Evolutionary conservation across 2,888 invertebrate genomes (phyloP).

Genomic region (Crematogaster levior): DNA sequence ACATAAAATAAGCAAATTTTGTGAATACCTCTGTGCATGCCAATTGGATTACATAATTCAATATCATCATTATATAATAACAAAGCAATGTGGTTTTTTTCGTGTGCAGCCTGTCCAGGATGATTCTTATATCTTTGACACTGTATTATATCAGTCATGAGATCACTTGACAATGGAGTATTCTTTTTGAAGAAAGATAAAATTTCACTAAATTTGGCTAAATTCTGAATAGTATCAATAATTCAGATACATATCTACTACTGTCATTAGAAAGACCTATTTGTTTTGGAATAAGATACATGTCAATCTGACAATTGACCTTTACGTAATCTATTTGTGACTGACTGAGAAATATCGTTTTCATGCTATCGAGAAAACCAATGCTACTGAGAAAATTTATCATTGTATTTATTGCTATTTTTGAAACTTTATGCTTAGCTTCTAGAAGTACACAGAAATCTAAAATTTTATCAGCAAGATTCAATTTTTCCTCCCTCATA

Average conservation of each 20-base stretch:
- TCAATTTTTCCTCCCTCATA: not conserved
- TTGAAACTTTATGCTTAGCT: not conserved
- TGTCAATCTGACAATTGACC: not conserved
- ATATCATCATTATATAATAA: not conserved
- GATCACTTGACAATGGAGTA: not conserved
- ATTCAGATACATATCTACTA: not conserved
- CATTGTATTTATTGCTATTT: not conserved
- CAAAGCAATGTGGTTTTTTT: not conserved
- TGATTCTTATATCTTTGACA: not conserved
- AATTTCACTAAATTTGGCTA: not conserved
- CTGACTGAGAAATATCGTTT: not conserved
- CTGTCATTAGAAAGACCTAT: not conserved
- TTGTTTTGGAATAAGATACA: not conserved
- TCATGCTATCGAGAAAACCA: no score
- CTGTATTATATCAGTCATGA: not conserved
- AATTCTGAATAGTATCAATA: not conserved
- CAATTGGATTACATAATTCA: conserved; percentile 5
- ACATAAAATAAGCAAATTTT: conserved; percentile 1
- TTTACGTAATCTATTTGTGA: not conserved
- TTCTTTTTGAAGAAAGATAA: not conserved
- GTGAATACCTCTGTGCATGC: not conserved
- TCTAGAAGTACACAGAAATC: not conserved
- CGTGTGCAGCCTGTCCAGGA: not conserved
- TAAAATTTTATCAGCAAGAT: not conserved
- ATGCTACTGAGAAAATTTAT: not conserved